Evolutionary conservation across 2,797 vertebrate genomes (phyloP), one percentile per base, ranked within the genome.

Genomic region (Sebastes matsubarae): DNA sequence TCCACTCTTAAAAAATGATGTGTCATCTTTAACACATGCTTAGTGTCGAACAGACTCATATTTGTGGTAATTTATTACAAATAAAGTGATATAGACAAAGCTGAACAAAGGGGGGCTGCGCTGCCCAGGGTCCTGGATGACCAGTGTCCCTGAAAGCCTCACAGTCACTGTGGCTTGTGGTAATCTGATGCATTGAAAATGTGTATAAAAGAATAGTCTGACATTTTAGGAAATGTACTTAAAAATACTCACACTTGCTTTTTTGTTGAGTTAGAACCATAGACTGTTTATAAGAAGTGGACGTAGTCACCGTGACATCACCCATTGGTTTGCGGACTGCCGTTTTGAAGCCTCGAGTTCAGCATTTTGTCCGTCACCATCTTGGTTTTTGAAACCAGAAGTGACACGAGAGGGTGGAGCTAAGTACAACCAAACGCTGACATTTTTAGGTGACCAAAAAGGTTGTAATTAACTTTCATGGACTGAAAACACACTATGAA

Each of bases 1-100:
- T 67, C 11, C n/a, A 81, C 38, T 72, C 55, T 76, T 67, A 60
- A 75, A 81, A 72, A 83, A 74, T 1, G 4, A 79, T 83, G 84
- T 72, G 80, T 57, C 79, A 82, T 79, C 34, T 83, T 83, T 25
- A 72, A 68, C 30, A 25, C 5, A 2, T 12, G 24, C 67, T 74
- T 42, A 66, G 7, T 60, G 27, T 70, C 5, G 1, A 25, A 54
- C 18, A 65, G 16, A 34, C 25, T 50, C 36, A 50, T 58, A 16
- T 54, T 27, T 67, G 25, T 50, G 10, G 13, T 55, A 2, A 25
- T 57, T n/a, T n/a, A 14, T 38, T 32, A 25, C 10, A 79, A 68
- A 42, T 8, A 79, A 34, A 46, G 5, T 27, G 5, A 36, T 7
- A 8, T 27, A 63, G 34, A 63, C 16, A 16, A 32, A 11, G 42